Percentiles rank a stretch among this genome's conserved stretches.
These are phyloP conservation scores for Hydra vulgaris DNA, from an alignment of 30 jellyfish, hydroid and myxozoan genomes.

Conservation along the genomic window DNA sequence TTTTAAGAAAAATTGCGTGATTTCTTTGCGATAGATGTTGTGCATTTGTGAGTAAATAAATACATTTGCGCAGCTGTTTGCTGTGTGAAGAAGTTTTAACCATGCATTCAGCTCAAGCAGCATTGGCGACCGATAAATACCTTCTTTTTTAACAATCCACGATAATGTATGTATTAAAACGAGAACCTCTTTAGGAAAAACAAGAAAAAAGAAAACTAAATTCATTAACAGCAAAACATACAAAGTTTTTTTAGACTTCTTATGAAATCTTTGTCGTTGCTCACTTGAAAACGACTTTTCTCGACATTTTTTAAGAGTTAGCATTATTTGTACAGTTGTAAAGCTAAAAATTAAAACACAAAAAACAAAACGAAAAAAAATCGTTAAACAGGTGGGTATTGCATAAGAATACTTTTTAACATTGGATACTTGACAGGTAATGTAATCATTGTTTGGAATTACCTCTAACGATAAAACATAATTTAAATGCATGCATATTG, in stretches of 20 bases:
- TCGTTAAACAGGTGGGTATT: slow-evolving; percentile 5
- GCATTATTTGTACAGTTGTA: not conserved
- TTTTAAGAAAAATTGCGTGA: no score
- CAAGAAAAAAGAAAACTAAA: slow-evolving; percentile 39
- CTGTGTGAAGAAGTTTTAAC: slow-evolving; percentile 60
- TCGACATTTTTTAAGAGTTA: not conserved
- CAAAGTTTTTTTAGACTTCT: slow-evolving; percentile 30
- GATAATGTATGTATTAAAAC: slow-evolving; percentile 33
- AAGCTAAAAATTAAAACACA: not conserved
- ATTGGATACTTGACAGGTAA: slow-evolving; percentile 8
- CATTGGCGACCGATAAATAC: slow-evolving; percentile 15
- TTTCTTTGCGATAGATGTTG: slow-evolving; percentile 13
- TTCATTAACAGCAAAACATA: slow-evolving; percentile 42
- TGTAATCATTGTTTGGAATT: slow-evolving; percentile 2
- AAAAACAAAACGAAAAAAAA: not conserved
- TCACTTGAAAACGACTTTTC: not conserved
- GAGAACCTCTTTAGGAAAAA: slow-evolving; percentile 61
- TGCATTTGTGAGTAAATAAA: slow-evolving; percentile 84
- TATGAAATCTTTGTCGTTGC: slow-evolving; percentile 4
- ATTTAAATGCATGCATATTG: slow-evolving; percentile 9
- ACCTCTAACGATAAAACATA: slow-evolving; percentile 6
- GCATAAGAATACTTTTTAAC: slow-evolving; percentile 3
- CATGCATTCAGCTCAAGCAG: slow-evolving; percentile 37
- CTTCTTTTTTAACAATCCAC: slow-evolving; percentile 41
- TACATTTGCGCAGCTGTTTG: slow-evolving; percentile 83